Evolutionary conservation across 2,888 invertebrate species (phyloP).

Genomic region (Meghimatium bilineatum): DNA sequence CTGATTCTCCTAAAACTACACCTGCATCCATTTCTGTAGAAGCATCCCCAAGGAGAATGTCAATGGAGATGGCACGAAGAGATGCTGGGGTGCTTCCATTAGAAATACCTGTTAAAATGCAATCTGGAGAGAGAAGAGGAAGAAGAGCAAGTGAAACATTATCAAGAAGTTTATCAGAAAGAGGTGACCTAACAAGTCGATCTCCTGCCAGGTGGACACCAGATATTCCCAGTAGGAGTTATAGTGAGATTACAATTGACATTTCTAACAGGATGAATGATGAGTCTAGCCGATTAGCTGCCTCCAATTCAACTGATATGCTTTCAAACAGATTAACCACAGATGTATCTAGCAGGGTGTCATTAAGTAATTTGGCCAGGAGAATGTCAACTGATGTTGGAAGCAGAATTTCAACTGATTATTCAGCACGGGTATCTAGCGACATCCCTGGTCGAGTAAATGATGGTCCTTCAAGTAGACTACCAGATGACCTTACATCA

Average conservation of each 20-base stretch:
- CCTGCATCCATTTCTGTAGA: constrained; percentile 45
- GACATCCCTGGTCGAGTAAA: constrained; percentile 27
- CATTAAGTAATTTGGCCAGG: constrained; percentile 7
- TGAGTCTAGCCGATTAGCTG: constrained; percentile 17
- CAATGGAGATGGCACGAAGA: constrained; percentile 47
- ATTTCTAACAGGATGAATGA: constrained; percentile 33
- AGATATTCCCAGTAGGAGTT: constrained; percentile 16
- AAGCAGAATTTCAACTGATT: constrained; percentile 22
- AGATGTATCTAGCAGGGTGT: constrained; percentile 28
- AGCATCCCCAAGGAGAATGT: constrained; percentile 47
- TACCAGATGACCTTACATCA: constrained; percentile 34
- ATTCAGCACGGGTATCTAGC: constrained; percentile 11
- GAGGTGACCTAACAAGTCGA: constrained; percentile 7
- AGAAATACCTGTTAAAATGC: constrained; percentile 29
- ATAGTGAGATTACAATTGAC: constrained; percentile 31
- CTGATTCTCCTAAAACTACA: constrained; percentile 43
- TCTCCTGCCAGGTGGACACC: constrained; percentile 12
- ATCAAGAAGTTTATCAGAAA: constrained; percentile 16
- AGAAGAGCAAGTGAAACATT: constrained; percentile 33
- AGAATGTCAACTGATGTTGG: constrained; percentile 21
- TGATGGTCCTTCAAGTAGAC: background rate
- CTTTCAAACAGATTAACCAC: constrained; percentile 34
- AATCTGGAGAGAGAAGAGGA: constrained; percentile 19
- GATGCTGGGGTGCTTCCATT: constrained; percentile 26
- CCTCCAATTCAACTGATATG: constrained; percentile 15